Conservation (phyloP, 2,797 vertebrate genomes). For the Lepus oiostolus region DNA sequence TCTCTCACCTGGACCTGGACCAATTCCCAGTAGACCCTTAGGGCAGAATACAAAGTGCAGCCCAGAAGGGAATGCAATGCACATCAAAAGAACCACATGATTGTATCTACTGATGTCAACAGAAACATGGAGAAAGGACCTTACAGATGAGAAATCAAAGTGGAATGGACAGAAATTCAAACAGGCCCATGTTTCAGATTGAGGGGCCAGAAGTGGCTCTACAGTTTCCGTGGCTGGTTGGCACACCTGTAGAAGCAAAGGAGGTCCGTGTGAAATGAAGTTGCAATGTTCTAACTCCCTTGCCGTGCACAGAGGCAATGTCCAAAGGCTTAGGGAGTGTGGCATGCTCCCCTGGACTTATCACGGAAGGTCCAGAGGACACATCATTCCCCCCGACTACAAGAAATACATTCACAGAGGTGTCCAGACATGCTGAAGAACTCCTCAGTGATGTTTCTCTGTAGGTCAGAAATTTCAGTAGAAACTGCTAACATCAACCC, state of each 20-base stretch:
- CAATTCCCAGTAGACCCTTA: background rate
- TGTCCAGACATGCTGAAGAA: accelerated
- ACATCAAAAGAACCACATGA: accelerated
- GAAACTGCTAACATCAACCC: accelerated
- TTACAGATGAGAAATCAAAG: background rate
- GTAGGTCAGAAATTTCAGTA: background rate
- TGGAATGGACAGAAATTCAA: accelerated
- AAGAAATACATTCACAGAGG: accelerated
- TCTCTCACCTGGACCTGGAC: accelerated
- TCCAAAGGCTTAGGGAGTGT: background rate
- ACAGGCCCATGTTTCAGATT: background rate
- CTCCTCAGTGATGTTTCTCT: accelerated
- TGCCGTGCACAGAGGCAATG: accelerated
- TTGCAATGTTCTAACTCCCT: too few species aligned
- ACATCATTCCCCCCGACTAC: accelerated
- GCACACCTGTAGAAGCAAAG: background rate
- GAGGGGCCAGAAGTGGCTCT: background rate
- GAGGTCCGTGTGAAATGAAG: background rate
- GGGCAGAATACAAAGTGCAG: background rate
- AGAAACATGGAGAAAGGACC: background rate
- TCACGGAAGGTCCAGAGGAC: background rate
- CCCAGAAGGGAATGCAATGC: too few species aligned
- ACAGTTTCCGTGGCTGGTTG: accelerated
- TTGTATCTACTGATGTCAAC: too few species aligned
- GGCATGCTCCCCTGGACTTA: too few species aligned